phyloP scores from a whole-genome alignment of 2,113 vertebrate genomes.

The Puntigrus tetrazona region DNA sequence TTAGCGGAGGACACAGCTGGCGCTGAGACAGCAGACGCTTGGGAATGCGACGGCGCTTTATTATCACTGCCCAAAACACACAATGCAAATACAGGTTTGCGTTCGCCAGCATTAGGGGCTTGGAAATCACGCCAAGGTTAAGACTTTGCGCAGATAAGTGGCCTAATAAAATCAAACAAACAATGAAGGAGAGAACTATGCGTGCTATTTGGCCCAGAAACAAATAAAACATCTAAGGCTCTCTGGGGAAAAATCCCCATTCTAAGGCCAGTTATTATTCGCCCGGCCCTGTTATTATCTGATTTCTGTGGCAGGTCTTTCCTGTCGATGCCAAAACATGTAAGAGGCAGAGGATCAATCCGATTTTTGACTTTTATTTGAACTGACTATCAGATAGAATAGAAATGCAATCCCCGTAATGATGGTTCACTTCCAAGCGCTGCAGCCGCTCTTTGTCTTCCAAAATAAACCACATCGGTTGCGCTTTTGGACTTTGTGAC shows the following conservation, averaged over 20 bases:
- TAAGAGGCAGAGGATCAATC: background rate
- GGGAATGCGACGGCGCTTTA: slow-evolving; percentile 45
- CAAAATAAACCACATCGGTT: background rate
- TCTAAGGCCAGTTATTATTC: slow-evolving; percentile 39
- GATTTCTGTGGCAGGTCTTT: slow-evolving; percentile 25
- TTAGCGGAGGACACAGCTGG: slow-evolving; percentile 57
- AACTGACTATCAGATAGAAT: background rate
- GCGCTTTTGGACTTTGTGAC: background rate
- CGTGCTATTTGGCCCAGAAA: slow-evolving; percentile 38
- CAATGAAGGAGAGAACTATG: slow-evolving; percentile 33
- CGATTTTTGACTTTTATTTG: background rate
- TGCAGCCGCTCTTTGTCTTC: background rate
- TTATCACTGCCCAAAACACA: slow-evolving; percentile 29
- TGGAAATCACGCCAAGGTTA: slow-evolving; percentile 30
- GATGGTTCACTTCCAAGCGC: background rate
- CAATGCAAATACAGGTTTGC: slow-evolving; percentile 40
- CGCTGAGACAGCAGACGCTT: slow-evolving; percentile 38
- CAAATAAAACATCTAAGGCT: slow-evolving; percentile 42
- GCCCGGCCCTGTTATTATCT: slow-evolving; percentile 31
- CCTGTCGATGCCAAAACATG: slow-evolving; percentile 22
- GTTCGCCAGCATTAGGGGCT: slow-evolving; percentile 29
- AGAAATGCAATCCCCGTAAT: background rate
- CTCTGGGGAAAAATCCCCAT: slow-evolving; percentile 2
- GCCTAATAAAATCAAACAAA: slow-evolving; percentile 42
- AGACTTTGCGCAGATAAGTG: slow-evolving; percentile 29